These are phyloP conservation scores for Coptodon rendalli DNA, from an alignment of 2,113 vertebrate genomes.

Conservation along the genomic window DNA sequence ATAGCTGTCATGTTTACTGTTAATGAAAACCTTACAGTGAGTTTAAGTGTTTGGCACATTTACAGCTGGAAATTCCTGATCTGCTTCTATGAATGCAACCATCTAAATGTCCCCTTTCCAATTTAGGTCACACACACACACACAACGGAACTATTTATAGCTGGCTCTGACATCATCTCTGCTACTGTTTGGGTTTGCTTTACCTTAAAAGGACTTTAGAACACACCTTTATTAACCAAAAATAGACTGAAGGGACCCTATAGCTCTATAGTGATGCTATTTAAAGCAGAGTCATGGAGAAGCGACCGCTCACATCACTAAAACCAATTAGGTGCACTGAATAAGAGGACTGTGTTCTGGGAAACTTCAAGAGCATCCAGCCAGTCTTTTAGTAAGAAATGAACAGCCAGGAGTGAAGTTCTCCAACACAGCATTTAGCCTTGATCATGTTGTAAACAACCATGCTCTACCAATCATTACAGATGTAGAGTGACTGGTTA, in stretches of 20 bases:
- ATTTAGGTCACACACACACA: not conserved
- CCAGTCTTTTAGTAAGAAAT: not conserved
- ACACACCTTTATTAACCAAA: not conserved
- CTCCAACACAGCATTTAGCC: not conserved
- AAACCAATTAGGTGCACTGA: not conserved
- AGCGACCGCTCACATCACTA: not conserved
- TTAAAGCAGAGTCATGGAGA: not conserved
- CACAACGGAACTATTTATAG: not conserved
- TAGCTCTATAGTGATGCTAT: fast-evolving
- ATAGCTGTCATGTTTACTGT: not conserved
- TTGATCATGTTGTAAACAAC: conserved; percentile 13
- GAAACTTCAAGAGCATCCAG: not conserved
- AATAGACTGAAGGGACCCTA: not conserved
- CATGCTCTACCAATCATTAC: not conserved
- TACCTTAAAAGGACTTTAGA: not conserved
- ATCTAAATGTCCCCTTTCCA: not conserved
- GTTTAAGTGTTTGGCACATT: not conserved
- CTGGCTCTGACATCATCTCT: not conserved
- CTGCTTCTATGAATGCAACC: not conserved
- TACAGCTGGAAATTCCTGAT: not conserved
- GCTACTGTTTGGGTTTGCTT: not conserved
- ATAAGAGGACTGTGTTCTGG: not conserved
- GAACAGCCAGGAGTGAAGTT: not conserved
- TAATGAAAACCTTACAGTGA: too few relatives aligned
- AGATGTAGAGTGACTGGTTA: not conserved